Conservation (phyloP, 2,888 invertebrate species). For the Norana najaformis region DNA sequence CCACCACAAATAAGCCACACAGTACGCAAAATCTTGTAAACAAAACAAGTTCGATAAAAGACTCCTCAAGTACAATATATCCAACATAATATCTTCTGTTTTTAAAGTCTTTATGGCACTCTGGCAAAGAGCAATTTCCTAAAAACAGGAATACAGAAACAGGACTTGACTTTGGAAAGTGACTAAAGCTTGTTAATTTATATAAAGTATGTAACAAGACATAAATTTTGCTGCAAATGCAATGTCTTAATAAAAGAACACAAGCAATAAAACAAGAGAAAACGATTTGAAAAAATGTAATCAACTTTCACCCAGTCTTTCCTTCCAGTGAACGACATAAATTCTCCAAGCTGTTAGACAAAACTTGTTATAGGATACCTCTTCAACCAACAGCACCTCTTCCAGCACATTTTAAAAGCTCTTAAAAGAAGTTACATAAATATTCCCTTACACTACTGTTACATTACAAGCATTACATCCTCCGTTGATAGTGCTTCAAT, state of each 20-base stretch:
- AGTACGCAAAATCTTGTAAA: not conserved
- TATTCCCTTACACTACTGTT: too few species aligned
- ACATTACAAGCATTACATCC: too few species aligned
- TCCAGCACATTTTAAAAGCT: not conserved
- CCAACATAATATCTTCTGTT: not conserved
- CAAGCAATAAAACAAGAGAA: not conserved
- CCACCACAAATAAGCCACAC: not conserved
- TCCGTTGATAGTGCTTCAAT: too few species aligned
- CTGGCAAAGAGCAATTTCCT: not conserved
- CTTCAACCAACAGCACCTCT: not conserved
- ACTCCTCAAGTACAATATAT: too few species aligned
- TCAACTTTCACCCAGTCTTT: not conserved
- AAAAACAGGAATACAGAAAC: not conserved
- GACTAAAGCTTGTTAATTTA: not conserved
- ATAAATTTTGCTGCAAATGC: not conserved
- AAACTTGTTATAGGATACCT: not conserved
- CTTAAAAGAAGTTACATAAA: too few species aligned
- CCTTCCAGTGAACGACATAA: conserved; percentile 1
- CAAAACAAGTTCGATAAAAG: not conserved
- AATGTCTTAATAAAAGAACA: not conserved
- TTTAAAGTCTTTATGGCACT: not conserved
- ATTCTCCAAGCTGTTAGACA: not conserved
- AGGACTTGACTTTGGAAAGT: not conserved
- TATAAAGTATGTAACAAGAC: not conserved
- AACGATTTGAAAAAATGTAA: not conserved